Conservation (phyloP, 2,113 vertebrate genomes). For the Cyrtonyx montezumae region DNA sequence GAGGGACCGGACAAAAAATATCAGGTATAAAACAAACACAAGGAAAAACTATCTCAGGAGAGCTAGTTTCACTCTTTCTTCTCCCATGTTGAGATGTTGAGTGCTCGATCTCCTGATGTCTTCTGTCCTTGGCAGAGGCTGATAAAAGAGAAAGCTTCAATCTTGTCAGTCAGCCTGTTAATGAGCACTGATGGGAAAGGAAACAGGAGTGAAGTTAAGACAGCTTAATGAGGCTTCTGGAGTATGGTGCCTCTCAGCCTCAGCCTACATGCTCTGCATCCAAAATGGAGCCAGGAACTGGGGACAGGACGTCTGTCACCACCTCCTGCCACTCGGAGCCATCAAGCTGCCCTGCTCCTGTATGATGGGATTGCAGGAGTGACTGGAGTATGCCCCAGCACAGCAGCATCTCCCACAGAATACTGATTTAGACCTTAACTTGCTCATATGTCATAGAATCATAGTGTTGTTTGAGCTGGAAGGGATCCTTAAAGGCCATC, state of each 20-base stretch:
- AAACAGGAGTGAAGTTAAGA: background rate
- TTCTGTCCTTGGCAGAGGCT: background rate
- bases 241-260: background rate
- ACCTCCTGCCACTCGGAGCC: background rate
- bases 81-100: background rate
- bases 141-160: background rate
- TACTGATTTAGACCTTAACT: background rate
- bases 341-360: background rate
- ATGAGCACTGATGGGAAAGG: background rate
- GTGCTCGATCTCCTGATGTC: background rate
- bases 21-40: background rate
- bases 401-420: background rate
- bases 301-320: background rate
- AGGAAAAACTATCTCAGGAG: background rate
- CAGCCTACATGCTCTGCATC: background rate
- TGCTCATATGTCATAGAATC: background rate
- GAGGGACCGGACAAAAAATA: background rate
- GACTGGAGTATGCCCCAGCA: background rate
- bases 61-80: background rate
- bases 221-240: slow-evolving; percentile 6
- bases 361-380: background rate
- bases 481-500: too few relatives aligned
- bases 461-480: background rate
- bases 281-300: fast-evolving
- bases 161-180: background rate